Percentiles rank a stretch among this genome's conserved stretches.
Evolutionary conservation across 2,113 vertebrate species (phyloP).

Genomic region (Boulengeromyrus knoepffleri): DNA sequence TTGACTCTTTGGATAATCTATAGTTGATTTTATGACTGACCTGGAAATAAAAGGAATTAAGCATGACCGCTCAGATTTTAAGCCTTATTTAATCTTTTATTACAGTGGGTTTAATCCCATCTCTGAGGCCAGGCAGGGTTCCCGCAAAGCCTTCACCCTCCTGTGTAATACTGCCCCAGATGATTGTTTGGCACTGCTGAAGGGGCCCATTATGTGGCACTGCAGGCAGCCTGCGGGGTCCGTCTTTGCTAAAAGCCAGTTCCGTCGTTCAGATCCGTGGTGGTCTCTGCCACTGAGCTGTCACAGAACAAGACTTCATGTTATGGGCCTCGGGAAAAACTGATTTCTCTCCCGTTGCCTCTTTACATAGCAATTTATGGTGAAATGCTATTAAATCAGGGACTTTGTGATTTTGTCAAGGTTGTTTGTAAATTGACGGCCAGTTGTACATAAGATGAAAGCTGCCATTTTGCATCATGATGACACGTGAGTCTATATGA

Average conservation of each 20-base stretch:
- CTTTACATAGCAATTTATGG: not conserved
- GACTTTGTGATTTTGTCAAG: not conserved
- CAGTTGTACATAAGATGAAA: not conserved
- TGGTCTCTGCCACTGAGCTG: not conserved
- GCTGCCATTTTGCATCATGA: not conserved
- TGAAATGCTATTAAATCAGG: not conserved
- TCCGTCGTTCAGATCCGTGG: not conserved
- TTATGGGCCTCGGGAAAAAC: not conserved
- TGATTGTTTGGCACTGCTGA: not conserved
- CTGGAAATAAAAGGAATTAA: not conserved
- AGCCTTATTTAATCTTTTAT: not conserved
- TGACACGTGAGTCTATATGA: not conserved
- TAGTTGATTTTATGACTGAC: not conserved
- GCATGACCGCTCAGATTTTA: not conserved
- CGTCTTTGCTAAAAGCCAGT: not conserved
- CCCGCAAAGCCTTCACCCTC: not conserved
- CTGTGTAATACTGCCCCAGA: slow-evolving; percentile 2
- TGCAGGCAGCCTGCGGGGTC: not conserved
- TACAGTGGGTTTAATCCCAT: slow-evolving; percentile 3
- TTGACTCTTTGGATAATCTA: not conserved
- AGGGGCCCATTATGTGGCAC: not conserved
- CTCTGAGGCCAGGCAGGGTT: not conserved
- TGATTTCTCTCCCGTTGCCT: not conserved
- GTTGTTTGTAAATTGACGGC: not conserved
- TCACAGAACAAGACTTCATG: not conserved